Base-by-base conservation (phyloP, 2,113 vertebrate species). In the Poecilia latipinna region DNA sequence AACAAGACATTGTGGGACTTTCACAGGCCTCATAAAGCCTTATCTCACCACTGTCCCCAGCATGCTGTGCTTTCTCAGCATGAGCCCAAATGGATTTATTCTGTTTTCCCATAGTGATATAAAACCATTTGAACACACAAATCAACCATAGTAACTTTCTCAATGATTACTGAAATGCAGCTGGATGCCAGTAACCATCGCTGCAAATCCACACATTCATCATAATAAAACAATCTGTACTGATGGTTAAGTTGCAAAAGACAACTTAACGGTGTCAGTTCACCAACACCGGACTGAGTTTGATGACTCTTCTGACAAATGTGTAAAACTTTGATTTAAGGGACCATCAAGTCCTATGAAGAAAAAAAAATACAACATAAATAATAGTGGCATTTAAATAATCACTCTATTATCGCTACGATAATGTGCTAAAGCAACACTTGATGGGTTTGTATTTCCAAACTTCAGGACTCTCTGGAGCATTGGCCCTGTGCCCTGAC, bases 1-100 rank as follows among this genome's bases (percentile, higher is more conserved):
- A 71, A 71, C 65, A 39, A 77, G n/a, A 65, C 68, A 63, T 69
- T 22, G 63, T 13, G 24, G 65, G 67, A 67, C 68, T 75, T 86
- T 77, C 72, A 70, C 73, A 68, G 69, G 78, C 48, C 44, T 33
- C 69, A 74, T 12, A 33, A 28, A 65, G 32, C 26, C 12, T 68
- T 11, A 61, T 69, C 64, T 76, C n/a, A 35, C 54, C 32, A 6
- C 57, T 54, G 61, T 68, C 48, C 61, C 48, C 76, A 44, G 32
- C 22, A 65, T 4, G 0, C 24, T 2, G 37, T 8, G 0, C 28
- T 31, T 39, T 31, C 12, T 37, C 7, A 29, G 28, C 61, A 57
- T 7, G 70, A 22, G 54, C 22, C 26, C 11, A 15, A 10, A 51
- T 54, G 28, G 67, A 15, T 31, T n/a, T 68, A 15, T 33, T 68